Base-by-base conservation (phyloP, 2,888 invertebrate species). In the Ormyrus labotus region DNA sequence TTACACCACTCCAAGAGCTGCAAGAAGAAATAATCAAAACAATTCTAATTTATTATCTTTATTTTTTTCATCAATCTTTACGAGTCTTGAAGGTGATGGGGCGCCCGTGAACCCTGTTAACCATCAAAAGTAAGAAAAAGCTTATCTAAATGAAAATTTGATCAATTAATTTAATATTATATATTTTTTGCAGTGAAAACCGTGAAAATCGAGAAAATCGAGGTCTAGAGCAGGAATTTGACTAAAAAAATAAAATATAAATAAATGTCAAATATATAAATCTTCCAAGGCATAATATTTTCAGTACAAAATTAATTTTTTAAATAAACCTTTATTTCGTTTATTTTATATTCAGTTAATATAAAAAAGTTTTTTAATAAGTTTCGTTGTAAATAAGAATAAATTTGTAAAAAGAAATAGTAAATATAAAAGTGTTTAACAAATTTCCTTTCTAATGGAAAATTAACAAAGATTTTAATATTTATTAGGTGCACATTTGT, bases 11-110 rank as follows among this genome's bases (percentile, higher is more conserved):
- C 91, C 92, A 50, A 88, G 88, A 84, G 83, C 87, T 55, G 86
- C 83, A 10, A 81, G 81, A 60, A 84, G 86, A 55, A 80, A 83
- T 9, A 81, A 83, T 50, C 83, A 85, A 72, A 86, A 83, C 68
- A 87, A 86, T 82, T 86, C 89, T 3, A 89, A 89, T 84, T 83
- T 90, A 11, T 86, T 91, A 51, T 89, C 91, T 10, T 86, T 89
- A 47, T 91, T 91, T 70, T 94, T 96, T 87, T 93, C 95, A 77
- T 96, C 96, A 0, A 90, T 96, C 55, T 91, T 96, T 84, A 95
- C 95, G 9, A 94, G 93, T 86, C 95, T 94, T 87, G 94, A 94
- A 65, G 83, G 83, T 58, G 83, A 85, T 67, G 68, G 84, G 65
- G 85, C 83, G 57, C 76, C 84, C 63, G 50, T 79, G 84, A 81